These are phyloP conservation scores for Fabriciana adippe DNA, from an alignment of 2,888 invertebrate species.

Conservation along the genomic window DNA sequence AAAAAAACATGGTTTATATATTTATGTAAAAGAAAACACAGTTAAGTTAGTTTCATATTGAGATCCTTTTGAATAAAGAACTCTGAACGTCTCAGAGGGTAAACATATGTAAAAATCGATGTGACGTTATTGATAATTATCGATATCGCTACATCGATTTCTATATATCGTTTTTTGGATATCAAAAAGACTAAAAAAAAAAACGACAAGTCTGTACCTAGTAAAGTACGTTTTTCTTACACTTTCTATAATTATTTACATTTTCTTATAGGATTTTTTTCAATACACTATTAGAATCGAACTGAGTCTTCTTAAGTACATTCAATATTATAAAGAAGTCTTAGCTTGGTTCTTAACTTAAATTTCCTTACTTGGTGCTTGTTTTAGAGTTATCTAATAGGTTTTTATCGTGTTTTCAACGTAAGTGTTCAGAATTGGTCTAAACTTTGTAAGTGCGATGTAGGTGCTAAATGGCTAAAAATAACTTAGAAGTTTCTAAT, in stretches of 20 bases:
- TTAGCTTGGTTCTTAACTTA: conserved; percentile 13
- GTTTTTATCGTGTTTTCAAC: conserved; percentile 48
- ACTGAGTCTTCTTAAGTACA: too few species aligned
- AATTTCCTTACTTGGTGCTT: conserved; percentile 44
- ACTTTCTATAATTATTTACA: not conserved
- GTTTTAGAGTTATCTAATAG: conserved; percentile 32
- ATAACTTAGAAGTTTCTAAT: conserved; percentile 22
- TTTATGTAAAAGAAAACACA: too few species aligned
- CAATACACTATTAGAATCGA: not conserved
- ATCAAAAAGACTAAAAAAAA: not conserved
- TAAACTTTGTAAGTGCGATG: conserved; percentile 64
- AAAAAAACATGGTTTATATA: too few species aligned
- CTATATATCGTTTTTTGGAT: not conserved
- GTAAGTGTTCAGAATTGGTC: conserved; percentile 75
- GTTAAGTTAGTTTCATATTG: too few species aligned
- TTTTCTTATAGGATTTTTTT: conserved; percentile 11
- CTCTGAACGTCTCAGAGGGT: too few species aligned
- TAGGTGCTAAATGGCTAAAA: conserved; percentile 63
- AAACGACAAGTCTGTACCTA: not conserved
- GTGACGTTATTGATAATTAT: too few species aligned
- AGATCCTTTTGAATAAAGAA: too few species aligned
- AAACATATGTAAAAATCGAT: too few species aligned
- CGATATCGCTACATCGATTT: not conserved
- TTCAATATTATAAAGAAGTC: not conserved
- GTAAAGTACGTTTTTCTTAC: not conserved